Evolutionary conservation across 2,888 invertebrate genomes (phyloP), one percentile per base, ranked within the genome.

Genomic region (Cephus rjabovi): DNA sequence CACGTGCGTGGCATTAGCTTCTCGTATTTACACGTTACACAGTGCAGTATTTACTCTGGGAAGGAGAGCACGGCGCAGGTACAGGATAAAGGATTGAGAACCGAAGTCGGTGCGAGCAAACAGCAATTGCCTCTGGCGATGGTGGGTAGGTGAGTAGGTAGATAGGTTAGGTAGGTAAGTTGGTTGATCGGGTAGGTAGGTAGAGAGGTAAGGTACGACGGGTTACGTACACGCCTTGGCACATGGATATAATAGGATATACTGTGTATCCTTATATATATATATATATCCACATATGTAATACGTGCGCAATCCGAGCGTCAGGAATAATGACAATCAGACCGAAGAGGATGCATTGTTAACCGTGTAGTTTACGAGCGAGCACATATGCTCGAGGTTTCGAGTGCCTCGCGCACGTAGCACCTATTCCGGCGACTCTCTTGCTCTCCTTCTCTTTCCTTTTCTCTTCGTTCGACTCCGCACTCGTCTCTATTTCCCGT

Each of bases 311-410:
- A 69, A 35, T 71, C 70, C 40, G 40, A 75, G 75, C 73, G 77
- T 75, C 69, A 73, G 82, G 85, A 85, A 88, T 86, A 89, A 87
- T 89, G 83, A 84, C 85, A 89, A 88, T 89, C 88, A 86, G 86
- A 80, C 83, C 85, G 85, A 84, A 83, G 83, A 85, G 86, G 82
- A 77, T 75, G 81, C 84, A 88, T 89, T 90, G 89, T 89, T 86
- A 83, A 75, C 79, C 77, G 77, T 69, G 79, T 87, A 84, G 87
- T 90, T 90, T 90, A 90, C 85, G 89, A 88, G 84, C 85, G 33
- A 70, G 84, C 85, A 82, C 89, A 90, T 89, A 90, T 88, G 89
- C 83, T 84, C 71, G 31, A 31, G 56, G 56, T 56, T 56, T 56
- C 56, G 56, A 56, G 56, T 56, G 56, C 56, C 23, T 56, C 23